These are phyloP conservation scores for Drosophila anomelani DNA, from an alignment of 2,888 invertebrate genomes.

Conservation along the genomic window DNA sequence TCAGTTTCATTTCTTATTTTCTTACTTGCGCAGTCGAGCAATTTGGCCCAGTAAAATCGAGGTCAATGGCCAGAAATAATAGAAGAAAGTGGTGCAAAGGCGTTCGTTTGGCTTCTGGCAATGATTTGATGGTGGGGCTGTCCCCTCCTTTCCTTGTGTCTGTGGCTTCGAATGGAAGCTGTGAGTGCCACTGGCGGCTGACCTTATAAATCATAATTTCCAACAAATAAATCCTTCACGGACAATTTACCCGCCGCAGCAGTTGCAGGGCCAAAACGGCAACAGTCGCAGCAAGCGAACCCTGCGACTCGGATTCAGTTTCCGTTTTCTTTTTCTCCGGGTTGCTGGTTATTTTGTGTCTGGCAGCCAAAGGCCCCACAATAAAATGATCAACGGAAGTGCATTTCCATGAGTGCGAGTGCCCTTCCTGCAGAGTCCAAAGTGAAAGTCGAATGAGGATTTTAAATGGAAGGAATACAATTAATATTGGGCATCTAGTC, in stretches of 20 bases:
- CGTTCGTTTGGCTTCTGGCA: slow-evolving; percentile 26
- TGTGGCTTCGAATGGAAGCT: slow-evolving; percentile 24
- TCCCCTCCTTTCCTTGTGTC: neutral
- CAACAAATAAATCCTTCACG: slow-evolving; percentile 77
- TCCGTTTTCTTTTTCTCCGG: slow-evolving; percentile 38
- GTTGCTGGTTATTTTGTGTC: slow-evolving; percentile 23
- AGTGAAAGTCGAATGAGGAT: neutral
- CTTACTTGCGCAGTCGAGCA: slow-evolving; percentile 14
- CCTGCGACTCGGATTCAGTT: slow-evolving; percentile 42
- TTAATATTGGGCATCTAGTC: slow-evolving; percentile 23
- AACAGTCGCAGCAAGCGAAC: slow-evolving; percentile 55
- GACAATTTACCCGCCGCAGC: slow-evolving; percentile 69
- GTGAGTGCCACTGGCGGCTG: slow-evolving; percentile 59
- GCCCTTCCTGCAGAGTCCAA: slow-evolving; percentile 1
- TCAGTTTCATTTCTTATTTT: slow-evolving; percentile 57
- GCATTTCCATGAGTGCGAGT: slow-evolving; percentile 12
- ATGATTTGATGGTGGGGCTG: slow-evolving; percentile 25
- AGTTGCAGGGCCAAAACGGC: slow-evolving; percentile 56
- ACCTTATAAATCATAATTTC: slow-evolving; percentile 78
- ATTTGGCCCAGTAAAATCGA: slow-evolving; percentile 49
- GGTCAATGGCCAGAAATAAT: slow-evolving; percentile 66
- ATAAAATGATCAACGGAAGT: slow-evolving; percentile 34
- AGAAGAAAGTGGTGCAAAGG: slow-evolving; percentile 53
- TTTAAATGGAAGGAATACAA: slow-evolving; percentile 6
- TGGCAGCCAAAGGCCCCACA: slow-evolving; percentile 40